Evolutionary conservation across 2,797 vertebrate species (phyloP), one percentile per base, ranked within the genome.

Genomic region (Eutrigla gurnardus): DNA sequence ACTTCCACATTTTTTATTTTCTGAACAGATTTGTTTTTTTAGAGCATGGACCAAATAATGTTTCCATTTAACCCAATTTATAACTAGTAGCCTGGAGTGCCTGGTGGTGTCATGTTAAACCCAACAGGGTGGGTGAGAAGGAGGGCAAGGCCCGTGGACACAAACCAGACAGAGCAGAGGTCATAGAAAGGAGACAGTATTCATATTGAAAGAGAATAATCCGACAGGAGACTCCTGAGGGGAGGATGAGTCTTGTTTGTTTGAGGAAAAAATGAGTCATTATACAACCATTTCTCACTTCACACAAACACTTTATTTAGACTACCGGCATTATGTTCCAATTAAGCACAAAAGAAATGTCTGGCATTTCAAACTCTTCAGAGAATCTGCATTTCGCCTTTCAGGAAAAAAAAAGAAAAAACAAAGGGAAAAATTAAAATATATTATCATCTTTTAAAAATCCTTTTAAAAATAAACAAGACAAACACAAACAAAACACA

Each of bases 401-500:
- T 86, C 87, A 89, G 85, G 80, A 77, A 77, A 88, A 84, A 87
- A 72, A 79, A 78, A 84, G 82, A 64, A 65, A 86, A 91, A 91
- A 93, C 84, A 93, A 91, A 91, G 82, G 82, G 81, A 86, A 89
- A 93, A 92, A 93, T 94, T 91, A 80, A 90, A 93, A 94, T 91
- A 89, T 91, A 92, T 93, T 94, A 94, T 93, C 93, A 92, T 91
- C 91, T 93, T 86, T 92, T 93, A 93, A 92, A 87, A 93, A 90
- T 76, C 88, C 85, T 90, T 94, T 93, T 86, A 92, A 86, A 94
- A 93, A 93, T 88, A 93, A 93, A 94, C 89, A 91, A 91, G 91
- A 94, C 91, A 93, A 94, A 94, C 92, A 93, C 91, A 93, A 94
- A 93, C 91, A 94, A 92, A 93, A 94, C 87, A 90, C 89, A 89